Evolutionary conservation across 2,113 vertebrate genomes (phyloP).

Genomic region (Pimephales promelas): DNA sequence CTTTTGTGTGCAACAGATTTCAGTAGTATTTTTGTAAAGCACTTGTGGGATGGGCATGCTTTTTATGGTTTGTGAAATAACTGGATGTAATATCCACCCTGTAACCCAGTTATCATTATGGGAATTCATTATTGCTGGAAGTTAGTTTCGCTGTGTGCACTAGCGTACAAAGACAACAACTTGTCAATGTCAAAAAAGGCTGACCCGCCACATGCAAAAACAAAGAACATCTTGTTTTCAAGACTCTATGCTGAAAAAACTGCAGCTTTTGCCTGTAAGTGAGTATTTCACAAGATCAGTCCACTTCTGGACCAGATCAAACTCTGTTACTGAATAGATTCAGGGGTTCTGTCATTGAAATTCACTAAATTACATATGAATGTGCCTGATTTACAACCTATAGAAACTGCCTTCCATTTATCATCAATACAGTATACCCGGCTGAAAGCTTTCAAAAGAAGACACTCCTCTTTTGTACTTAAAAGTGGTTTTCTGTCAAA

Average conservation of each 20-base stretch:
- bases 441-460: neutral
- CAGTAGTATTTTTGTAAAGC: neutral
- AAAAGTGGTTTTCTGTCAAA: neutral
- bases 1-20: neutral
- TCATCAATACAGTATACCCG: neutral
- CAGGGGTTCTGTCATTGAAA: neutral
- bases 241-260: constrained; percentile 1
- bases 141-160: neutral
- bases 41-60: neutral
- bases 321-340: neutral
- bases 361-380: neutral
- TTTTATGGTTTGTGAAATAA: neutral
- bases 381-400: neutral
- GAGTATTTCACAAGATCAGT: neutral
- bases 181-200: neutral
- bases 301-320: constrained; percentile 11
- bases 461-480: neutral
- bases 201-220: too few relatives aligned
- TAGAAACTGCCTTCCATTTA: neutral
- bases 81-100: neutral
- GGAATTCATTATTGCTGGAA: neutral
- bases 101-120: neutral
- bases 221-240: neutral
- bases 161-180: neutral
- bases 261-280: neutral